Conservation (phyloP, 1,140 invertebrate species). For the Lethocerus indicus region DNA sequence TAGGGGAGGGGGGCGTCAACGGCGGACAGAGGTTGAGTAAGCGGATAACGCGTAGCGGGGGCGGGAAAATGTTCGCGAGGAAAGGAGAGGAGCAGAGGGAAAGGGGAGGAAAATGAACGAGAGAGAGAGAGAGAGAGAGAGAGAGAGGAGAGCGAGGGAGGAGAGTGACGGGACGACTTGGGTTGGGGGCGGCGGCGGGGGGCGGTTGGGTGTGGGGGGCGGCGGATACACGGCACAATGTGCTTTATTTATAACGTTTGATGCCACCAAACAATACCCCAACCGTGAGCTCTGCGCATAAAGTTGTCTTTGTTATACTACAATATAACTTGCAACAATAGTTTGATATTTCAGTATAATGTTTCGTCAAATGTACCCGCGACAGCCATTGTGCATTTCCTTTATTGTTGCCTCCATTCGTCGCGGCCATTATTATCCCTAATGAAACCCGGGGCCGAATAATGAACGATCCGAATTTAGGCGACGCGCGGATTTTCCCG, state of each 20-base stretch:
- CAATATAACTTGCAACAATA: constrained; percentile 7
- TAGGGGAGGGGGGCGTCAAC: neutral
- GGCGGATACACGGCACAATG: too few species aligned
- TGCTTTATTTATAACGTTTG: too few species aligned
- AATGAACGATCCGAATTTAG: too few species aligned
- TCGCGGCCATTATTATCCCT: neutral
- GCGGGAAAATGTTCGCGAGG: constrained; percentile 2
- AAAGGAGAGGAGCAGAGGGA: neutral
- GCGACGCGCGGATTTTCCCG: too few species aligned
- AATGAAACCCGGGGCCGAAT: constrained; percentile 5
- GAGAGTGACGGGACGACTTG: neutral
- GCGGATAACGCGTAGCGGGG: neutral
- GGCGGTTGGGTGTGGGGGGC: too few species aligned
- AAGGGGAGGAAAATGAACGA: neutral
- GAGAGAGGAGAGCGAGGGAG: neutral
- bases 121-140: neutral
- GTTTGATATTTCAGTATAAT: constrained; percentile 11
- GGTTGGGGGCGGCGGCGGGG: too few species aligned
- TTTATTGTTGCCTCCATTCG: neutral
- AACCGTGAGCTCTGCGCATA: too few species aligned
- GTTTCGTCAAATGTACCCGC: constrained; percentile 5
- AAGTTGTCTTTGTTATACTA: neutral
- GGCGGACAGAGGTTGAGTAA: neutral
- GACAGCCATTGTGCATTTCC: constrained; percentile 10
- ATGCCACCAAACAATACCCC: too few species aligned